Percentiles rank a stretch among this genome's conserved stretches.
These are phyloP conservation scores for Chamaea fasciata DNA, from an alignment of 2,113 vertebrate species.

Conservation along the genomic window DNA sequence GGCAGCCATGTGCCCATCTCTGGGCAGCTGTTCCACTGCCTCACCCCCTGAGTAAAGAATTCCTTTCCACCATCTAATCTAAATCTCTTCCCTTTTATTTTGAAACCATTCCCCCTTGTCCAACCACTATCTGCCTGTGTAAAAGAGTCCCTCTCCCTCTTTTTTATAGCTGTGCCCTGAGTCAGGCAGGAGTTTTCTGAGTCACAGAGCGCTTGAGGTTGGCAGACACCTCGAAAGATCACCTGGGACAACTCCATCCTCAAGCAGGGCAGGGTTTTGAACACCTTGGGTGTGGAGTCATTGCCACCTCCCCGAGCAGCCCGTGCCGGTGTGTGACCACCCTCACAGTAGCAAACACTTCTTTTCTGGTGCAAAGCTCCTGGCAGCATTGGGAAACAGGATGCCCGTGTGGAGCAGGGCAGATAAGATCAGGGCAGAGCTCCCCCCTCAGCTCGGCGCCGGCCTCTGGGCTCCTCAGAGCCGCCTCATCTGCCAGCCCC, in stretches of 20 bases:
- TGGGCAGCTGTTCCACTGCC: background rate
- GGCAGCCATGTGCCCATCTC: background rate
- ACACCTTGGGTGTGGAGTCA: rapidly evolving
- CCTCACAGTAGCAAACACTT: background rate
- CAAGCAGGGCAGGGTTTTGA: background rate
- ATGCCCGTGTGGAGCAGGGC: background rate
- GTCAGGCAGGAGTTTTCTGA: background rate
- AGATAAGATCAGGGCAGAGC: conserved; percentile 65
- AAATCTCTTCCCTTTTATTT: background rate
- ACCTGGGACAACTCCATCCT: background rate
- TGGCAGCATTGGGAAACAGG: background rate
- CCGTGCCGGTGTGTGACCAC: background rate
- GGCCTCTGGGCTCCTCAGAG: background rate
- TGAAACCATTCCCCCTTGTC: background rate
- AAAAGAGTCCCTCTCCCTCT: background rate
- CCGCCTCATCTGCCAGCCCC: conserved; percentile 48
- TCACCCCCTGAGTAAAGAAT: background rate
- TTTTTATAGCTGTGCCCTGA: background rate
- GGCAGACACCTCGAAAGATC: background rate
- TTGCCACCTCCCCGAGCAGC: background rate
- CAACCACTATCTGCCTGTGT: background rate
- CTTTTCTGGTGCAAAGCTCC: background rate
- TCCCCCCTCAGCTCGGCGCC: background rate
- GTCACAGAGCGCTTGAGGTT: background rate
- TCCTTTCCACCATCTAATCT: background rate